A percentile compares a stretch with the other conserved stretches of the same genome.
These are phyloP conservation scores for Zeuzera pyrina DNA, from an alignment of 2,888 invertebrate genomes.

Conservation along the genomic window DNA sequence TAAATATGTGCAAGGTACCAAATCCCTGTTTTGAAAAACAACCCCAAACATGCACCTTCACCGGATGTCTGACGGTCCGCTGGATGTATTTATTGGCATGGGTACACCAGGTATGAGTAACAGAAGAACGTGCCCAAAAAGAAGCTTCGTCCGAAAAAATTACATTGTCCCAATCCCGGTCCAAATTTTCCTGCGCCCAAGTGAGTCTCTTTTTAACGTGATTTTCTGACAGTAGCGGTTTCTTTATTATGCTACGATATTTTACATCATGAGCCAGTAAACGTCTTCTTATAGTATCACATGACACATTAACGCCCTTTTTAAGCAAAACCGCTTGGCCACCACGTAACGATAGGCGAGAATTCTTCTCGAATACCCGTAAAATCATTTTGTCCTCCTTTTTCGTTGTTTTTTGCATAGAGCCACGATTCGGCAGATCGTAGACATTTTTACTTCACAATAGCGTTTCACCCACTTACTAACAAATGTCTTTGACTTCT, in stretches of 20 bases:
- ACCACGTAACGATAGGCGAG: not conserved
- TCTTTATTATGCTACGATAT: not conserved
- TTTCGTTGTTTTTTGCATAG: too few species aligned
- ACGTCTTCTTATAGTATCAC: not conserved
- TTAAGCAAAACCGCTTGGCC: not conserved
- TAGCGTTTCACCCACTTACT: not conserved
- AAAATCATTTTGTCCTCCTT: not conserved
- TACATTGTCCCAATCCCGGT: slow-evolving; percentile 1
- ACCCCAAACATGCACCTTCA: slow-evolving; percentile 3
- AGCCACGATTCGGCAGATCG: not conserved
- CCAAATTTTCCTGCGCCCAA: too few species aligned
- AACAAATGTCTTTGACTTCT: not conserved
- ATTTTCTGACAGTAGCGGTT: not conserved
- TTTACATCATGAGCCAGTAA: not conserved
- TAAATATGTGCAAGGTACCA: not conserved
- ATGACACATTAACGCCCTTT: not conserved
- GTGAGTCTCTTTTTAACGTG: not conserved
- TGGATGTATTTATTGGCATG: not conserved
- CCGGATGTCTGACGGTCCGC: not conserved
- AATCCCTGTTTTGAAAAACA: slow-evolving; percentile 2
- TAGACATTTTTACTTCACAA: not conserved
- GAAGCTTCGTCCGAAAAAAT: slow-evolving; percentile 1
- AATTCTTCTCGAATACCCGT: not conserved
- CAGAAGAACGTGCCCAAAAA: not conserved
- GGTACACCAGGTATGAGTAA: not conserved